These are phyloP conservation scores for Rhinoraja longicauda DNA, from an alignment of 2,797 vertebrate species.

Conservation along the genomic window DNA sequence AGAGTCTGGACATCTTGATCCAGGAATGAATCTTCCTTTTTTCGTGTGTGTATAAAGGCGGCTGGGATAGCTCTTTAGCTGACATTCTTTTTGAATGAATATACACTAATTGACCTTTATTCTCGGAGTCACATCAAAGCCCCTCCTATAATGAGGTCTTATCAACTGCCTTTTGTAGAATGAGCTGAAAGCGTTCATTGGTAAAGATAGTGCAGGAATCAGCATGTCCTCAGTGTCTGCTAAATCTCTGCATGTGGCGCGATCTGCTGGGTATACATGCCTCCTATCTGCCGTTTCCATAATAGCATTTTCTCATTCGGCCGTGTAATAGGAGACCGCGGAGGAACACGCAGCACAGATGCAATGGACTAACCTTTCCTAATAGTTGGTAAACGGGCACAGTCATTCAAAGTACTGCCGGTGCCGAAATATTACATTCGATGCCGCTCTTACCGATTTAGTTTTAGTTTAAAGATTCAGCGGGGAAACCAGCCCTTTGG, in stretches of 20 bases:
- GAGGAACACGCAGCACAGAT: neutral
- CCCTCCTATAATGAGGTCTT: slow-evolving; percentile 18
- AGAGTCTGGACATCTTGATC: neutral
- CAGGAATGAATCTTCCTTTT: neutral
- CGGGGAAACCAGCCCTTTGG: too few species aligned
- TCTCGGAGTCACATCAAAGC: slow-evolving; percentile 21
- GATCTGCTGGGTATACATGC: slow-evolving; percentile 5
- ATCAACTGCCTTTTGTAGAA: neutral
- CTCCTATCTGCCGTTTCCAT: neutral
- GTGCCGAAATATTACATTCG: neutral
- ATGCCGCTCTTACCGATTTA: neutral
- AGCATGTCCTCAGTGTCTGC: neutral
- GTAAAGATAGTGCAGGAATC: slow-evolving; percentile 17
- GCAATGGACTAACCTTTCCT: neutral
- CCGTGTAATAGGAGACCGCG: neutral
- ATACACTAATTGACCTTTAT: slow-evolving; percentile 32
- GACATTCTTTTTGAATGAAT: slow-evolving; percentile 19
- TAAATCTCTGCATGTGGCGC: slow-evolving; percentile 3
- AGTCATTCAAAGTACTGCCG: neutral
- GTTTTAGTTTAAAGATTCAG: too few species aligned
- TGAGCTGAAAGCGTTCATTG: slow-evolving; percentile 24
- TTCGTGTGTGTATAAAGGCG: neutral
- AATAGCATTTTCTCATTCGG: neutral
- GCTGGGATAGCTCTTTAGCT: neutral
- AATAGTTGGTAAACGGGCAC: neutral